phyloP scores from a whole-genome alignment of 92 coral and sea anemone species.

The Blastomussa wellsi region DNA sequence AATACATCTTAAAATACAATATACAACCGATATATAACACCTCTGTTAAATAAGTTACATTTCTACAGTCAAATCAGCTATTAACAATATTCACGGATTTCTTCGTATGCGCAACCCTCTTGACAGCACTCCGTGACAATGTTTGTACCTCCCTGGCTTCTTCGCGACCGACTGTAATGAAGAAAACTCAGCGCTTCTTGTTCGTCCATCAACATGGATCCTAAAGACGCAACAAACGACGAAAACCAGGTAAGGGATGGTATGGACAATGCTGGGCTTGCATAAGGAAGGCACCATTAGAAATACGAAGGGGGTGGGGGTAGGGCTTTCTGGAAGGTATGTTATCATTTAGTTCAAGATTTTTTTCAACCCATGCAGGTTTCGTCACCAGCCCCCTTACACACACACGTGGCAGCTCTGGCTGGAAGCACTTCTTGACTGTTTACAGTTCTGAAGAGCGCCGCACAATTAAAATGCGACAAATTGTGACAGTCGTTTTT shows the following conservation, averaged over 20 bases:
- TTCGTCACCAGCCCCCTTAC: too few species aligned
- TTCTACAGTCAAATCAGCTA: background rate
- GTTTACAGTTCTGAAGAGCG: too few species aligned
- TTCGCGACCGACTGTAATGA: background rate
- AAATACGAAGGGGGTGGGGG: too few species aligned
- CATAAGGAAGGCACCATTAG: too few species aligned
- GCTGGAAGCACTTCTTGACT: too few species aligned
- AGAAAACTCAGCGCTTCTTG: constrained; percentile 36
- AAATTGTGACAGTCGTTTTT: too few species aligned
- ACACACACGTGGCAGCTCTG: too few species aligned
- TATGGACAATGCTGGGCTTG: background rate
- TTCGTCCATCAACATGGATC: constrained; percentile 37
- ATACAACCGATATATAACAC: constrained; percentile 29
- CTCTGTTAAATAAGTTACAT: constrained; percentile 36
- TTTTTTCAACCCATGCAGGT: too few species aligned
- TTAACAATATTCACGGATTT: constrained; percentile 43
- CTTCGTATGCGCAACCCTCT: constrained; percentile 47
- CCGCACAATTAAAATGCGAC: too few species aligned
- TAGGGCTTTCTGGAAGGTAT: too few species aligned
- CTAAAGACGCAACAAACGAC: background rate
- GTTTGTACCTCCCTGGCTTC: background rate
- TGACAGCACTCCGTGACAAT: constrained; percentile 44
- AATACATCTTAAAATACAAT: constrained; percentile 17
- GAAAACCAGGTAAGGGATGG: background rate
- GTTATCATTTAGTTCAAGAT: too few species aligned